These are phyloP conservation scores for Bradysia coprophila DNA, from an alignment of 1,140 invertebrate genomes.

Conservation along the genomic window DNA sequence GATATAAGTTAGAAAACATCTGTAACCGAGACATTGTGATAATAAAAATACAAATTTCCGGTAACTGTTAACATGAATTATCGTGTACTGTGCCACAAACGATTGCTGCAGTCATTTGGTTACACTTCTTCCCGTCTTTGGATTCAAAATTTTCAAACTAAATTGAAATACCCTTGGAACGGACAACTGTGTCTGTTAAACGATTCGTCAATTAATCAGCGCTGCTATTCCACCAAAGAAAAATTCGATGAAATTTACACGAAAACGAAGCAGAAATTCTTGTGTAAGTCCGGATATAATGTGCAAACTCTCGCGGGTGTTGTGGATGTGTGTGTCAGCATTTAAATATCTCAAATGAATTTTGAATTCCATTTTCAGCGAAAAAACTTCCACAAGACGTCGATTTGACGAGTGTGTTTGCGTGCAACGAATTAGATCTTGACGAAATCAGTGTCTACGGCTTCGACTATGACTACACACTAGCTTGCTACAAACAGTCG, in stretches of 20 bases:
- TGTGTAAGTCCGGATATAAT: constrained; percentile 23
- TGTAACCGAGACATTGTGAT: too few species aligned
- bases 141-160: too few species aligned
- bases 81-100: too few species aligned
- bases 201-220: constrained; percentile 12
- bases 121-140: too few species aligned
- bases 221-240: too few species aligned
- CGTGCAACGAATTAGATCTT: constrained; percentile 91
- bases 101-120: too few species aligned
- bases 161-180: too few species aligned
- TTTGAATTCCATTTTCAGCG: constrained; percentile 28
- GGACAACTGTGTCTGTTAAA: too few species aligned
- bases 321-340: constrained; percentile 5
- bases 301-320: constrained; percentile 5
- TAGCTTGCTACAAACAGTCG: constrained; percentile 85
- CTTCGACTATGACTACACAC: constrained; percentile 97
- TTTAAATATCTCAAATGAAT: constrained; percentile 5
- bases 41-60: too few species aligned
- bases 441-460: constrained; percentile 88
- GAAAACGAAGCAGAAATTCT: constrained; percentile 25
- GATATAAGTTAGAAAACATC: too few species aligned
- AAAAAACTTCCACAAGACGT: constrained; percentile 78
- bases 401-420: constrained; percentile 72
- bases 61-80: too few species aligned
- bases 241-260: constrained; percentile 25